Percentiles rank a stretch among this genome's conserved stretches.
These are phyloP conservation scores for Troides helena DNA, from an alignment of 2,888 invertebrate species.

Conservation along the genomic window DNA sequence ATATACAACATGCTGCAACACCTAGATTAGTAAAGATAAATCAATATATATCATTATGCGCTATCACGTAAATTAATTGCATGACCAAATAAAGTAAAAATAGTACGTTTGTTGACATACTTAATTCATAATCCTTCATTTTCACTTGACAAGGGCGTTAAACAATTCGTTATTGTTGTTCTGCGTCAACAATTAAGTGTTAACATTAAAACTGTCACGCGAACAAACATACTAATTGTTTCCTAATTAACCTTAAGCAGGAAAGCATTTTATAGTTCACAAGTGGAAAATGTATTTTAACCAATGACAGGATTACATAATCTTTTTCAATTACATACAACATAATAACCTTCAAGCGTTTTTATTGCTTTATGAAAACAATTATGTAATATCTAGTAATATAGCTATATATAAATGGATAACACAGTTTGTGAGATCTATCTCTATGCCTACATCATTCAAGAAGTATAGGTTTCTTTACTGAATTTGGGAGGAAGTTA, in stretches of 20 bases:
- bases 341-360: not conserved
- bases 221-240: slow-evolving; percentile 9
- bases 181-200: slow-evolving; percentile 19
- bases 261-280: slow-evolving; percentile 11
- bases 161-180: slow-evolving; percentile 20
- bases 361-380: not conserved
- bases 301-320: not conserved
- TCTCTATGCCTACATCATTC: too few species aligned
- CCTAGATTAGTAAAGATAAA: too few species aligned
- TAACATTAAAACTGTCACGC: slow-evolving; percentile 25
- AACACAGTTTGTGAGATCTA: too few species aligned
- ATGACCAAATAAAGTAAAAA: slow-evolving; percentile 11
- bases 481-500: too few species aligned
- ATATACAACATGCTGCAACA: too few species aligned
- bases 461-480: too few species aligned
- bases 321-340: not conserved
- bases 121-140: slow-evolving; percentile 13
- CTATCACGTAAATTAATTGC: not conserved
- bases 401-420: too few species aligned
- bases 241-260: slow-evolving; percentile 27
- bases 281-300: not conserved
- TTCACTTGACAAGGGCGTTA: slow-evolving; percentile 23
- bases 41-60: too few species aligned
- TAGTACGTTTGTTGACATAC: slow-evolving; percentile 8
- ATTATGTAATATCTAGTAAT: too few species aligned